Evolutionary conservation across 2,113 vertebrate species (phyloP), one percentile per base, ranked within the genome.

Genomic region (Bujurquina vittata): DNA sequence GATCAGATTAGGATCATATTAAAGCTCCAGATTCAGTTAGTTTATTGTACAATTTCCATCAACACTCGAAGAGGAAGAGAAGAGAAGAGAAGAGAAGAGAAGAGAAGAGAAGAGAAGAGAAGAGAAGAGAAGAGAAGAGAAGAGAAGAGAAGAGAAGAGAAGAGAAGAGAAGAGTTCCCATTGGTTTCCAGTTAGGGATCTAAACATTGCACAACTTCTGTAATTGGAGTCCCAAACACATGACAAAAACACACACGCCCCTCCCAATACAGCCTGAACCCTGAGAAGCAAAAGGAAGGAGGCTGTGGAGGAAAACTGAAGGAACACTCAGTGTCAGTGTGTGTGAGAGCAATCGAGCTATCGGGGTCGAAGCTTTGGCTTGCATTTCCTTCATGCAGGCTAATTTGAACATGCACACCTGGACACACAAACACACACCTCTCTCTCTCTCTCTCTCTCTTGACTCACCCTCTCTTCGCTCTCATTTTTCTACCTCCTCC

Each of bases 201-300:
- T 52, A 90, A 88, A 90, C 77, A 73, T 89, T 90, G 85, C 84
- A 81, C 79, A 93, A 93, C 65, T 73, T 74, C 43, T 89, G 87
- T 89, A 93, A 93, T 85, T 88, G 67, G 88, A 93, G 79, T 86
- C 76, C 52, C 6, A 77, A 0, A 67, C 59, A 69, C 74, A 79
- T 65, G 79, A 79, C 67, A 0, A 54, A 1, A 60, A 62, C 80
- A 79, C 82, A 65, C 29, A 40, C 1, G 4, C 69, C 37, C 65
- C 80, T 69, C 67, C 62, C 33, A 29, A 49, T 52, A 55, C 43
- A 59, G 59, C 29, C 75, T 33, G 49, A 11, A 54, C 84, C 59
- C n/a, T 18, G 75, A 56, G 80, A 75, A 61, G 65, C 63, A 46
- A 10, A 35, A 9, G 15, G 55, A 81, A 29, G 22, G 46, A 78